Percentiles rank a stretch among this genome's conserved stretches.
These are phyloP conservation scores for Celastrina argiolus DNA, from an alignment of 2,888 invertebrate species.

Conservation along the genomic window DNA sequence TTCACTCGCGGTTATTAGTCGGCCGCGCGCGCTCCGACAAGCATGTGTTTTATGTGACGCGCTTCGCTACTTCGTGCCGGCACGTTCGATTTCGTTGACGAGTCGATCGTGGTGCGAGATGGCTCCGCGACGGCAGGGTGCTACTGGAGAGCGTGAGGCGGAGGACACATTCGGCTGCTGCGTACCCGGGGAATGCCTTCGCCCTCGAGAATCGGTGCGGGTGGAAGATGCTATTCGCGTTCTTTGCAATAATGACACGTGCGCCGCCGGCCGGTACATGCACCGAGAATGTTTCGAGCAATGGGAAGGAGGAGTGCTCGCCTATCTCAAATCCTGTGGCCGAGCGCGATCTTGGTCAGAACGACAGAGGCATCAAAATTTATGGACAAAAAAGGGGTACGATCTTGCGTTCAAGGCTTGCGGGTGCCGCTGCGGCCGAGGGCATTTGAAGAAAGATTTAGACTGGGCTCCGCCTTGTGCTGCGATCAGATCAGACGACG, in stretches of 20 bases:
- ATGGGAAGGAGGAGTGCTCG: slow-evolving; percentile 94
- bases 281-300: slow-evolving; percentile 96
- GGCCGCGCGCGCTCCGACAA: slow-evolving; percentile 78
- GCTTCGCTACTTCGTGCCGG: slow-evolving; percentile 53
- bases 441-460: slow-evolving; percentile 95
- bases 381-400: slow-evolving; percentile 99
- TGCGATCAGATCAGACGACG: slow-evolving; percentile 70
- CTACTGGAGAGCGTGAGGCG: slow-evolving; percentile 67
- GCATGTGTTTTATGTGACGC: slow-evolving; percentile 79
- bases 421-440: slow-evolving; percentile 94
- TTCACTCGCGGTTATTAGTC: slow-evolving; percentile 78
- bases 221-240: slow-evolving; percentile 91
- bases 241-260: slow-evolving; percentile 96
- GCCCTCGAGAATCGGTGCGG: slow-evolving; percentile 80
- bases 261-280: slow-evolving; percentile 93
- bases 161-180: slow-evolving; percentile 84
- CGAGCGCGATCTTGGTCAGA: slow-evolving; percentile 97
- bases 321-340: slow-evolving; percentile 93
- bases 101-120: slow-evolving; percentile 60
- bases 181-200: slow-evolving; percentile 90
- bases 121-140: slow-evolving; percentile 74
- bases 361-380: slow-evolving; percentile 93
- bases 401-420: slow-evolving; percentile 97
- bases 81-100: slow-evolving; percentile 69
- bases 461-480: slow-evolving; percentile 91